phyloP scores from a whole-genome alignment of 2,888 invertebrate genomes.

The Marronus borbonicus region DNA sequence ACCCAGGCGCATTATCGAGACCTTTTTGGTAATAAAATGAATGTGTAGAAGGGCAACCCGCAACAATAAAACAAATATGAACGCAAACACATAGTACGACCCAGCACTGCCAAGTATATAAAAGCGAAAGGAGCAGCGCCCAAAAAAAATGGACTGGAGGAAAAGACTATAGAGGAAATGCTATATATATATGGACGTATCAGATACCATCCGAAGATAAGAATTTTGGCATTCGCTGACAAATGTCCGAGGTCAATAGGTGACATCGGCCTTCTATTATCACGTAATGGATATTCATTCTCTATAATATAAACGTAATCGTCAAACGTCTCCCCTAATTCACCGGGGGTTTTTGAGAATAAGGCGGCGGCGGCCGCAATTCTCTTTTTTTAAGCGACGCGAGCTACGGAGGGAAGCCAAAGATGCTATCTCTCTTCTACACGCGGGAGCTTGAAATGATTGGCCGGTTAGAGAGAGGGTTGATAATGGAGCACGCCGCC shows the following conservation, averaged over 20 bases:
- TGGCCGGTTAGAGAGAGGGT: slow-evolving; percentile 61
- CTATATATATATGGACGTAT: neutral
- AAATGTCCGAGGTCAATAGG: slow-evolving; percentile 54
- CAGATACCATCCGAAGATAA: slow-evolving; percentile 36
- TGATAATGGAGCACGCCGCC: slow-evolving; percentile 60
- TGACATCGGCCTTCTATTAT: slow-evolving; percentile 55
- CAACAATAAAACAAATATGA: slow-evolving; percentile 52
- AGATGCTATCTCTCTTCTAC: slow-evolving; percentile 39
- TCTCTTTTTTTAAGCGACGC: slow-evolving; percentile 57
- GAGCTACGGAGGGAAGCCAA: neutral
- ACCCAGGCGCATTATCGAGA: slow-evolving; percentile 45
- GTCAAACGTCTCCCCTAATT: slow-evolving; percentile 55
- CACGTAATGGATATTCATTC: slow-evolving; percentile 56
- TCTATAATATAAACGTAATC: slow-evolving; percentile 58
- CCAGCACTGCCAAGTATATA: neutral
- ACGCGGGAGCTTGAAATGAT: slow-evolving; percentile 62
- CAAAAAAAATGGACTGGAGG: neutral
- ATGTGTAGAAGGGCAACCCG: slow-evolving; percentile 41
- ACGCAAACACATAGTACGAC: slow-evolving; percentile 28
- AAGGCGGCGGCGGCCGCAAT: slow-evolving; percentile 11
- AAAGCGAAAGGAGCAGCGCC: neutral
- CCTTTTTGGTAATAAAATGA: slow-evolving; percentile 50
- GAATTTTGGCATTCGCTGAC: slow-evolving; percentile 47
- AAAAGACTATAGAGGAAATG: too few relatives aligned
- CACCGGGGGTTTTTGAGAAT: slow-evolving; percentile 4